A percentile compares a stretch with the other conserved stretches of the same genome.
These are phyloP conservation scores for Pogonophryne albipinna DNA, from an alignment of 2,797 vertebrate genomes.

Conservation along the genomic window DNA sequence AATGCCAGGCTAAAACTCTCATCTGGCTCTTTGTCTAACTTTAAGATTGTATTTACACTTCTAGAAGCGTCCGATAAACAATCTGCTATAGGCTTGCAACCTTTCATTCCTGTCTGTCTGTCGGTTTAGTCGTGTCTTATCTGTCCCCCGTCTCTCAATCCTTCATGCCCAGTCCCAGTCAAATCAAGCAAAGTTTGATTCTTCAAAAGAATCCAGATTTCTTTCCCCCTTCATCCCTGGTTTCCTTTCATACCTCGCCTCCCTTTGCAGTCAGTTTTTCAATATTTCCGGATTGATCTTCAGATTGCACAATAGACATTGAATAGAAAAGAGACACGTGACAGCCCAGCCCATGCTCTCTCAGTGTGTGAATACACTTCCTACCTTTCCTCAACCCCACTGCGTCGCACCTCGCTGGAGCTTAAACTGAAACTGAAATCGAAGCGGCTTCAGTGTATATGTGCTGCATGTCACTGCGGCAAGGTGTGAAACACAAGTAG, in stretches of 20 bases:
- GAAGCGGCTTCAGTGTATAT: neutral
- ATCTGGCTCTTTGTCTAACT: neutral
- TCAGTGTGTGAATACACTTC: conserved; percentile 38
- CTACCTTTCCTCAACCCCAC: conserved; percentile 22
- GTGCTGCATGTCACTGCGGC: neutral
- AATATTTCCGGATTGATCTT: conserved; percentile 18
- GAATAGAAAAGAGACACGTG: conserved; percentile 23
- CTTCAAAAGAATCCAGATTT: conserved; percentile 5
- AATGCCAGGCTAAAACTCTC: neutral
- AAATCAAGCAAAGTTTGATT: conserved; percentile 8
- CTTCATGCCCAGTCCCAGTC: neutral
- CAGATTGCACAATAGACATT: conserved; percentile 22
- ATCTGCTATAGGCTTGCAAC: neutral
- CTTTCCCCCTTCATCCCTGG: neutral
- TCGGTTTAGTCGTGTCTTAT: conserved; percentile 18
- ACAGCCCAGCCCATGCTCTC: conserved; percentile 34
- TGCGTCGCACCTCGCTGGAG: conserved; percentile 10
- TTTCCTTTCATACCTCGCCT: neutral
- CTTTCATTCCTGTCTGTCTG: conserved; percentile 19
- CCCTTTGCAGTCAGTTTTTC: conserved; percentile 13
- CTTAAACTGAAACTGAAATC: conserved; percentile 6
- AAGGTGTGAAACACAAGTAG: neutral
- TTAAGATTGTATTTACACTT: neutral
- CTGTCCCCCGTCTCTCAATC: conserved; percentile 11
- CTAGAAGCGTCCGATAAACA: neutral